Evolutionary conservation across 2,113 vertebrate genomes (phyloP).

Genomic region (Oenanthe oenanthe): DNA sequence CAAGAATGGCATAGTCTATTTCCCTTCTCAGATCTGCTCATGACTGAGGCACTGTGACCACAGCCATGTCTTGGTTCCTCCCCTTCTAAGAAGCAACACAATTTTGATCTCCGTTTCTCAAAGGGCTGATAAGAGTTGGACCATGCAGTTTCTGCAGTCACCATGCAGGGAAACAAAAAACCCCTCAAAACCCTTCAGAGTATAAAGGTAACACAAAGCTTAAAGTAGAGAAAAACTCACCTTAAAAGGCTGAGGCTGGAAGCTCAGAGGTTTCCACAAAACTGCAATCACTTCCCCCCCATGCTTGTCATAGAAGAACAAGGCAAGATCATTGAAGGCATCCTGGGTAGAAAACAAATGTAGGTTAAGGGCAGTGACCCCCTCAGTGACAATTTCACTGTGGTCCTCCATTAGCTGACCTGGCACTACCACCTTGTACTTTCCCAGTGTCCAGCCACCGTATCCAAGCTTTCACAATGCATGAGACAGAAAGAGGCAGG

Average conservation of each 20-base stretch:
- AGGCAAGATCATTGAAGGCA: conserved; percentile 86
- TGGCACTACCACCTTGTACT: background rate
- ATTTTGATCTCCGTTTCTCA: background rate
- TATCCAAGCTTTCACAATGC: background rate
- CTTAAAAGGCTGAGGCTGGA: conserved; percentile 88
- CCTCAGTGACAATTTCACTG: background rate
- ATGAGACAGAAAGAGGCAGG: background rate
- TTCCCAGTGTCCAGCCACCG: background rate
- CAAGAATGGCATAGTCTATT: background rate
- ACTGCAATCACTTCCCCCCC: conserved; percentile 91
- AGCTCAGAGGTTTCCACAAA: conserved; percentile 92
- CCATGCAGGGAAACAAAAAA: background rate
- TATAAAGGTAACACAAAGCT: background rate
- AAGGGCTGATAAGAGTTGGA: background rate
- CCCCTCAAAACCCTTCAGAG: background rate
- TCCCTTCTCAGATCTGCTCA: background rate
- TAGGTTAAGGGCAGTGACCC: background rate
- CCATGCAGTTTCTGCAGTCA: background rate
- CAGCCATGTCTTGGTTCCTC: background rate
- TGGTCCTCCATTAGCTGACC: background rate
- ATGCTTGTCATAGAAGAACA: conserved; percentile 92
- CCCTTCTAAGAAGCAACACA: background rate
- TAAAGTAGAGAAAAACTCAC: conserved; percentile 61
- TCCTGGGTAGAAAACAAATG: conserved; percentile 73
- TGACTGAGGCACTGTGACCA: background rate